These are phyloP conservation scores for Graptemys geographica DNA, from an alignment of 2,797 vertebrate genomes.

Conservation along the genomic window DNA sequence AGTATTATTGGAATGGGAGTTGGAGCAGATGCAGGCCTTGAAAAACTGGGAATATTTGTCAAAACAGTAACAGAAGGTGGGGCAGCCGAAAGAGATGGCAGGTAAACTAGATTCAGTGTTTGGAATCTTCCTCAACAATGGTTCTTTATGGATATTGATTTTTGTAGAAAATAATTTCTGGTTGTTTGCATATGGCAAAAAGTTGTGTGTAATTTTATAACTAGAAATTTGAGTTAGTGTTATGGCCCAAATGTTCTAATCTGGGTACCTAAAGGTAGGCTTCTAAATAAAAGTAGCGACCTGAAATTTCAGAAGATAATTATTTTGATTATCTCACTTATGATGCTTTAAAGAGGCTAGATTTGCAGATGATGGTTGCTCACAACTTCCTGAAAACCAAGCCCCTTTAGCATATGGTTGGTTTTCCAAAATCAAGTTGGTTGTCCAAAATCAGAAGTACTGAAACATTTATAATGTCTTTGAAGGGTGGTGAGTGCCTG, in stretches of 20 bases:
- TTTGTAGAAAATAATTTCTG: background rate
- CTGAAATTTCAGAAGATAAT: background rate
- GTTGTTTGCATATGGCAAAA: background rate
- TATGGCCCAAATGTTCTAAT: background rate
- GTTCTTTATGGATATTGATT: background rate
- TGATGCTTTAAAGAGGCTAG: background rate
- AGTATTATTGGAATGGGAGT: conserved; percentile 99
- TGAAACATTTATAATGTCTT: background rate
- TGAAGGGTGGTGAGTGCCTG: background rate
- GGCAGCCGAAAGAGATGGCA: conserved; percentile 93
- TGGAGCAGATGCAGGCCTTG: conserved; percentile 95
- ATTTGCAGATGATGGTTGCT: background rate
- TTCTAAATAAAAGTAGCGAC: background rate
- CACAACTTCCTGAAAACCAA: background rate
- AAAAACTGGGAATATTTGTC: conserved; percentile 98
- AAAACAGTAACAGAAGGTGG: conserved; percentile 98
- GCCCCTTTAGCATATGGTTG: background rate
- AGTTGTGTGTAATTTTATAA: background rate
- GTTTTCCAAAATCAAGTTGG: background rate
- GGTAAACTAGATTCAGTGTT: conserved; percentile 81
- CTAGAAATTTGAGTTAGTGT: background rate
- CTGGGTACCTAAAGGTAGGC: background rate
- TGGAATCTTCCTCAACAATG: background rate
- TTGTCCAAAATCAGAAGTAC: background rate
- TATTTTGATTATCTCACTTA: background rate